Conservation (phyloP, 2,888 invertebrate species). For the Lottia scabra region DNA sequence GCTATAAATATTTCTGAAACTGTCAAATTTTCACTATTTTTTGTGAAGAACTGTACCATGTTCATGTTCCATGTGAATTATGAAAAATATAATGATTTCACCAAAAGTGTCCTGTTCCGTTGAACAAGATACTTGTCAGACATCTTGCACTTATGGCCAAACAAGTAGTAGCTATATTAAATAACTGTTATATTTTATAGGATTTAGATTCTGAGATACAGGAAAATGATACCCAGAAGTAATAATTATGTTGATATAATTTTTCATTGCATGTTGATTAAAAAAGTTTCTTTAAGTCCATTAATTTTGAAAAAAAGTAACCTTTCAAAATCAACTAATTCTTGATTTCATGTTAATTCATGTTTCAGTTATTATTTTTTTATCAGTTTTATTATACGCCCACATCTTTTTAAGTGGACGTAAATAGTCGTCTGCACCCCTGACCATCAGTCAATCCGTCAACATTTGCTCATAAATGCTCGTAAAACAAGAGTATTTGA, state of each 20-base stretch:
- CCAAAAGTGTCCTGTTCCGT: not conserved
- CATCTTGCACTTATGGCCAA: conserved; percentile 3
- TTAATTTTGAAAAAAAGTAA: conserved; percentile 1
- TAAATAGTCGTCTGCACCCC: too few relatives aligned
- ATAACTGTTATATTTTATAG: conserved; percentile 5
- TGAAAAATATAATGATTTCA: conserved; percentile 3
- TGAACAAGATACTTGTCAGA: not conserved
- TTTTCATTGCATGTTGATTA: not conserved
- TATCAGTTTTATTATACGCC: not conserved
- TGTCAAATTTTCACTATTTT: too few relatives aligned
- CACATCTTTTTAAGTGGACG: too few relatives aligned
- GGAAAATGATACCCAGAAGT: conserved; percentile 4
- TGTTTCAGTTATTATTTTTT: conserved; percentile 3
- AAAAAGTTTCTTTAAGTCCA: not conserved
- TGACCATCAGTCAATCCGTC: too few relatives aligned
- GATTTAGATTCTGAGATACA: conserved; percentile 3
- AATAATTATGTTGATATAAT: conserved; percentile 1
- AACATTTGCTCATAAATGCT: too few relatives aligned
- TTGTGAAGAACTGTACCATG: too few relatives aligned
- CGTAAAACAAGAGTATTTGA: too few relatives aligned
- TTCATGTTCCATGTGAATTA: conserved; percentile 4
- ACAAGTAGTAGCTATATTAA: not conserved
- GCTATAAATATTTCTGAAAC: too few relatives aligned
- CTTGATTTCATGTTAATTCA: conserved; percentile 3
- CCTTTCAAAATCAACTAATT: not conserved